phyloP scores from a whole-genome alignment of 2,113 vertebrate species.

The Poeciliopsis prolifica region DNA sequence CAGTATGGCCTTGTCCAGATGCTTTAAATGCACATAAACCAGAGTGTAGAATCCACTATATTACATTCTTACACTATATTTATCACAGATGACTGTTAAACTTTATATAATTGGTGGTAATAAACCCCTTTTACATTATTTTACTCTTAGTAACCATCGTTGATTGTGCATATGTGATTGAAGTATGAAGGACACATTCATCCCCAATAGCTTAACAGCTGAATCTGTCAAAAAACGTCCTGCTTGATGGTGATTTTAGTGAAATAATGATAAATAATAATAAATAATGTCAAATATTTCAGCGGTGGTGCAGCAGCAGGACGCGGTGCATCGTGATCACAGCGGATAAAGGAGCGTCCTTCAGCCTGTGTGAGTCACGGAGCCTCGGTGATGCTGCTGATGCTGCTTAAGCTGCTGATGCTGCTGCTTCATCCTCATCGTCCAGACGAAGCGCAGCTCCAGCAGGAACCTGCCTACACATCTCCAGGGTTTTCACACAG shows the following conservation, averaged over 20 bases:
- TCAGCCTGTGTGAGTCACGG: slow-evolving; percentile 60
- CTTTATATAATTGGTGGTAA: background rate
- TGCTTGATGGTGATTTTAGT: background rate
- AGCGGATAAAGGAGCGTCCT: slow-evolving; percentile 70
- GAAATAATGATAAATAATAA: background rate
- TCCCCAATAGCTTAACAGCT: background rate
- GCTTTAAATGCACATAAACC: slow-evolving; percentile 4
- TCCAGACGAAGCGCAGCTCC: background rate
- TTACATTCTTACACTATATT: background rate
- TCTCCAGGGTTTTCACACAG: background rate
- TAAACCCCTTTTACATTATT: background rate
- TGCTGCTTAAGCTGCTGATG: background rate
- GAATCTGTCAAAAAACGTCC: background rate
- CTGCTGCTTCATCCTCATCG: slow-evolving; percentile 25
- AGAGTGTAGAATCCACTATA: background rate
- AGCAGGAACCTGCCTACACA: background rate
- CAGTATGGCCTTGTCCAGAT: slow-evolving; percentile 51
- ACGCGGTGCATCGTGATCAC: slow-evolving; percentile 58
- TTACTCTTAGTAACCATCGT: background rate
- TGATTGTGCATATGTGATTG: background rate
- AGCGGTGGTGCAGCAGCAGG: slow-evolving; percentile 52
- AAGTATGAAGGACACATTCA: background rate
- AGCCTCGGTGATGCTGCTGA: slow-evolving; percentile 1
- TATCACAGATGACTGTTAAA: background rate
- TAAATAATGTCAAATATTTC: background rate